Percentiles rank a stretch among this genome's conserved stretches.
Evolutionary conservation across 2,113 vertebrate species (phyloP).

Genomic region (Corythornis vintsioides): DNA sequence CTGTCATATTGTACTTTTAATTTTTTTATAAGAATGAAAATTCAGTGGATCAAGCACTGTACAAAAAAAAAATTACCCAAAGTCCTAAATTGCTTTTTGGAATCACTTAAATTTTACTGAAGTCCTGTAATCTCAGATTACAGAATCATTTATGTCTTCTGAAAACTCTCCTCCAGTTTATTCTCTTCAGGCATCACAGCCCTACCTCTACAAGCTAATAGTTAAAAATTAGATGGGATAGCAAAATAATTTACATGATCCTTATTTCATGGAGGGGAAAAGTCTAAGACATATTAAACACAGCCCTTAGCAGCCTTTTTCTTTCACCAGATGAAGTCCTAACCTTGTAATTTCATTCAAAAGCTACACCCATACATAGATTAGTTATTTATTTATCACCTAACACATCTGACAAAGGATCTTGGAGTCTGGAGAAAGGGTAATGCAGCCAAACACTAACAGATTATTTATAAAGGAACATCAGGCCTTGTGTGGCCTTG

Average conservation of each 20-base stretch:
- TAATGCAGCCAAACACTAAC: background rate
- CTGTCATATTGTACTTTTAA: background rate
- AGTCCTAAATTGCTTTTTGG: background rate
- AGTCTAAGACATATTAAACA: background rate
- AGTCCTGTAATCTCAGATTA: background rate
- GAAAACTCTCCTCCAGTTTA: background rate
- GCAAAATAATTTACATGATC: background rate
- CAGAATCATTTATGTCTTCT: background rate
- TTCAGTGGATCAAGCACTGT: background rate
- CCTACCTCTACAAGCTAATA: background rate
- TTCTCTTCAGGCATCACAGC: background rate
- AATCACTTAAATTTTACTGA: background rate
- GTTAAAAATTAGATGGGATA: background rate
- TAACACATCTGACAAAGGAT: background rate
- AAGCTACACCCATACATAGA: background rate
- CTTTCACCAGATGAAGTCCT: background rate
- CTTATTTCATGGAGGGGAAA: background rate
- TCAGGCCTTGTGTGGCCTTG: background rate
- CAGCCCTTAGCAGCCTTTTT: background rate
- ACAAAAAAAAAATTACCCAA: background rate
- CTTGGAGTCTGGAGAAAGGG: background rate
- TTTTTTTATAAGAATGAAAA: background rate
- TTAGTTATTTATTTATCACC: background rate
- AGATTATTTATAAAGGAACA: conserved; percentile 3
- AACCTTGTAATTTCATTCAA: background rate